Percentiles rank a stretch among this genome's conserved stretches.
phyloP scores from a whole-genome alignment of 2,113 vertebrate genomes.

The Perognathus longimembris region DNA sequence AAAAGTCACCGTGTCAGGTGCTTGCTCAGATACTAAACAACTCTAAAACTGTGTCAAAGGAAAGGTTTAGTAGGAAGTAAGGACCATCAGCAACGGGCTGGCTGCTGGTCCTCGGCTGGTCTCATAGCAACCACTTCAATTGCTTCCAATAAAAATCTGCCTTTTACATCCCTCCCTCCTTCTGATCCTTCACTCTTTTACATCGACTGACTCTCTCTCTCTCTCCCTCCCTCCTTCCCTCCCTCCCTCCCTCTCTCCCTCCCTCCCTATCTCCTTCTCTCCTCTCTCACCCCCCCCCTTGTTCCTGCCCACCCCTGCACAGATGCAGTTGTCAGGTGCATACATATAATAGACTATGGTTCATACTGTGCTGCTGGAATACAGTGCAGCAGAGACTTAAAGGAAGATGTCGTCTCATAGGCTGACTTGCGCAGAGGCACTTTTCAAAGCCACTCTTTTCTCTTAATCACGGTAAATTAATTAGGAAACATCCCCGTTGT shows the following conservation, averaged over 20 bases:
- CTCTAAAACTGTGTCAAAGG: conserved; percentile 80
- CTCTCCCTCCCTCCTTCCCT: neutral
- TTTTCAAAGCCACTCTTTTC: conserved; percentile 16
- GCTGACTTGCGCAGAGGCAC: conserved; percentile 18
- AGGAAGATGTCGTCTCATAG: conserved; percentile 45
- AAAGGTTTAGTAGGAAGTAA: conserved; percentile 79
- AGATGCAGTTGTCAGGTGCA: conserved; percentile 69
- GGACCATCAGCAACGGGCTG: conserved; percentile 80
- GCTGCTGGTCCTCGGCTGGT: conserved; percentile 84
- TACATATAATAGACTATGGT: conserved; percentile 45
- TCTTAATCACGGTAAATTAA: conserved; percentile 28
- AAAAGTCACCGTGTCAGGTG: conserved; percentile 80
- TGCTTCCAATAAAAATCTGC: conserved; percentile 89
- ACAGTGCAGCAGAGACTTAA: neutral
- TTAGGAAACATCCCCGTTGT: conserved; percentile 11
- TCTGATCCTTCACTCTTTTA: conserved; percentile 70
- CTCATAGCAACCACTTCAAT: conserved; percentile 90
- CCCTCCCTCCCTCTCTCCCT: conserved; percentile 24
- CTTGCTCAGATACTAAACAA: conserved; percentile 81
- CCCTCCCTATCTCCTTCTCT: neutral
- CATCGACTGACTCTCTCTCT: conserved; percentile 66
- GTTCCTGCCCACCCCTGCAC: conserved; percentile 50
- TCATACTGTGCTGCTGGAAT: conserved; percentile 44
- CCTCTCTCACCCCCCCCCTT: neutral
- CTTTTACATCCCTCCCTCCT: conserved; percentile 77